A percentile compares a stretch with the other conserved stretches of the same genome.
These are phyloP conservation scores for Stichopus horrens DNA, from an alignment of 53 echinoderm and acorn worm genomes.

Conservation along the genomic window DNA sequence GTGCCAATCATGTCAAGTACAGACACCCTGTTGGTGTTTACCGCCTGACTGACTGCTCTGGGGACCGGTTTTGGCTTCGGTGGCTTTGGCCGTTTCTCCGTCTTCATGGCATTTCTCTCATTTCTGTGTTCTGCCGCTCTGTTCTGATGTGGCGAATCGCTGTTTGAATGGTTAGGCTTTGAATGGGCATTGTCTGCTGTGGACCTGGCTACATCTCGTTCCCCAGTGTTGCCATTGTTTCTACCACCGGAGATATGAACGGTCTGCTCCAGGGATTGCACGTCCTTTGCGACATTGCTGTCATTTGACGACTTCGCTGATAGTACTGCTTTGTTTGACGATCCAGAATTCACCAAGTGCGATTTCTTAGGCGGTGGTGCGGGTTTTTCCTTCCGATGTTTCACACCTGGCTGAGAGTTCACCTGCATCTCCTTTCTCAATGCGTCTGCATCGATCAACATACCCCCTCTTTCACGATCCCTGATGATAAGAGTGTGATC, in stretches of 20 bases:
- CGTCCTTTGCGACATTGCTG: background rate
- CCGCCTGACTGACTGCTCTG: background rate
- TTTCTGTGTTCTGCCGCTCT: background rate
- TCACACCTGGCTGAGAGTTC: background rate
- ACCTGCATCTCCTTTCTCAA: background rate
- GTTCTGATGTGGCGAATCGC: background rate
- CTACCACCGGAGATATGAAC: background rate
- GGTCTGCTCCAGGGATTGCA: background rate
- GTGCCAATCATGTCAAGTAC: constrained; percentile 28
- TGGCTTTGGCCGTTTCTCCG: background rate
- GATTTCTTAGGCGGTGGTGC: constrained; percentile 8
- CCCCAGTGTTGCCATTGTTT: background rate
- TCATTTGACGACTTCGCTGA: background rate
- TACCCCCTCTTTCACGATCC: background rate
- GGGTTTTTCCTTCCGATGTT: constrained; percentile 1
- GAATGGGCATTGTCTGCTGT: background rate
- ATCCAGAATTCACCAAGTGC: background rate
- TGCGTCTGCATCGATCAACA: background rate
- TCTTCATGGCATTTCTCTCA: background rate
- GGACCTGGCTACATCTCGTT: background rate
- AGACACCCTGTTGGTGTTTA: constrained; percentile 4
- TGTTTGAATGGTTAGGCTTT: background rate
- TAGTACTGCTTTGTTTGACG: background rate
- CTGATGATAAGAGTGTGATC: background rate
- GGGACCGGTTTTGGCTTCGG: constrained; percentile 3